Percentiles rank a stretch among this genome's conserved stretches.
Conservation (phyloP, 2,113 vertebrate species). For the Clinocottus analis region DNA sequence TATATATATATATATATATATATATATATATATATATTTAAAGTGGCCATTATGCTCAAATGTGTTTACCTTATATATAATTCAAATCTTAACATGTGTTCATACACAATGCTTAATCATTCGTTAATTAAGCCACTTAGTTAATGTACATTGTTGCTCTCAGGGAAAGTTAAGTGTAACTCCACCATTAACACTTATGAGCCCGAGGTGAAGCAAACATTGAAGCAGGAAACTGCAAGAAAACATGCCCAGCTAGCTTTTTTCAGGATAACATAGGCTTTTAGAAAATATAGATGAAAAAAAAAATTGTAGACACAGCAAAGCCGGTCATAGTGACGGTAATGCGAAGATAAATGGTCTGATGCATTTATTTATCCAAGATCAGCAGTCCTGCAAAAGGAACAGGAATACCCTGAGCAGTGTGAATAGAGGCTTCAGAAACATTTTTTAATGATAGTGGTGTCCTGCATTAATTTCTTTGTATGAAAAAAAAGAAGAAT, state of each 20-base stretch:
- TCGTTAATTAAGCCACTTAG: slow-evolving; percentile 16
- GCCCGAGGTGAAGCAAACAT: background rate
- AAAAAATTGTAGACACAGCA: background rate
- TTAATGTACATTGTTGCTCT: background rate
- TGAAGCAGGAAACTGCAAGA: background rate
- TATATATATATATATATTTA: too few species aligned
- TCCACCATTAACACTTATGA: background rate
- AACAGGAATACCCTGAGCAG: slow-evolving; percentile 12
- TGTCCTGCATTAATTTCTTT: background rate
- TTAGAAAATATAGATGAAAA: background rate
- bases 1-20: too few species aligned
- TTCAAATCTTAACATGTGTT: slow-evolving; percentile 10
- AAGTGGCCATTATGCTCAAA: background rate
- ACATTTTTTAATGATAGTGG: background rate
- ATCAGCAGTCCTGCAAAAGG: slow-evolving; percentile 22
- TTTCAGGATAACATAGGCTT: background rate
- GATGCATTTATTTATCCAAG: slow-evolving; percentile 8
- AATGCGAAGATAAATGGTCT: background rate
- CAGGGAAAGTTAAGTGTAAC: background rate
- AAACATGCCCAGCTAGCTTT: background rate
- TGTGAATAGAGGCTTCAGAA: background rate
- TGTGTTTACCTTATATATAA: background rate
- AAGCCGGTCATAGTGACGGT: background rate
- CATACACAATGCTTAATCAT: background rate
- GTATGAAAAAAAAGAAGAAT: background rate